A percentile compares a stretch with the other conserved stretches of the same genome.
Evolutionary conservation across 2,797 vertebrate species (phyloP).

Genomic region (Kryptopterus vitreolus): DNA sequence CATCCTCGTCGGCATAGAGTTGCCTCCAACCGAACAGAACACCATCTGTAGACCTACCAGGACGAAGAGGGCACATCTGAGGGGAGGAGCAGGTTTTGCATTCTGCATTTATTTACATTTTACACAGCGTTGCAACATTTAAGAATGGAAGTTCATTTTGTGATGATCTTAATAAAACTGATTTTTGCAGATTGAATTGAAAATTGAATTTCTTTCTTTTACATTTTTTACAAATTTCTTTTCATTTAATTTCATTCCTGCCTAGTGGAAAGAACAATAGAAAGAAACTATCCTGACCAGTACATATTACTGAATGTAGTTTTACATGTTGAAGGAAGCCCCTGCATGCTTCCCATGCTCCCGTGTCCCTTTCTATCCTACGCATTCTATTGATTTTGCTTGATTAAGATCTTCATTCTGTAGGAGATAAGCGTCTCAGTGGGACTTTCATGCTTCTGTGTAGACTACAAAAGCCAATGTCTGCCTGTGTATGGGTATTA

Average conservation of each 20-base stretch:
- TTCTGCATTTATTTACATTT: no score
- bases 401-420: slow-evolving; percentile 57
- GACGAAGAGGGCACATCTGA: no score
- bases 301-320: neutral
- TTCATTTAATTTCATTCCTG: neutral
- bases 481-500: slow-evolving; percentile 25
- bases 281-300: neutral
- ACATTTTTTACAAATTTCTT: neutral
- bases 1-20: no score
- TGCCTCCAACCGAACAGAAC: no score
- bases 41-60: no score
- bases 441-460: slow-evolving; percentile 61
- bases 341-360: slow-evolving; percentile 19
- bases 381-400: slow-evolving; percentile 56
- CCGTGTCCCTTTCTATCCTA: slow-evolving; percentile 51
- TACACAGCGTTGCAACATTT: no score
- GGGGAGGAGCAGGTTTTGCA: no score
- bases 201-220: no score
- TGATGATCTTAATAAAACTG: neutral
- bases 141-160: neutral
- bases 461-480: slow-evolving; percentile 39
- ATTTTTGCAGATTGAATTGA: neutral
- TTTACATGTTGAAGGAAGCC: neutral
- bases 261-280: neutral
- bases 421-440: slow-evolving; percentile 67